Evolutionary conservation across 2,113 vertebrate genomes (phyloP).

Genomic region (Tragelaphus imberbis): DNA sequence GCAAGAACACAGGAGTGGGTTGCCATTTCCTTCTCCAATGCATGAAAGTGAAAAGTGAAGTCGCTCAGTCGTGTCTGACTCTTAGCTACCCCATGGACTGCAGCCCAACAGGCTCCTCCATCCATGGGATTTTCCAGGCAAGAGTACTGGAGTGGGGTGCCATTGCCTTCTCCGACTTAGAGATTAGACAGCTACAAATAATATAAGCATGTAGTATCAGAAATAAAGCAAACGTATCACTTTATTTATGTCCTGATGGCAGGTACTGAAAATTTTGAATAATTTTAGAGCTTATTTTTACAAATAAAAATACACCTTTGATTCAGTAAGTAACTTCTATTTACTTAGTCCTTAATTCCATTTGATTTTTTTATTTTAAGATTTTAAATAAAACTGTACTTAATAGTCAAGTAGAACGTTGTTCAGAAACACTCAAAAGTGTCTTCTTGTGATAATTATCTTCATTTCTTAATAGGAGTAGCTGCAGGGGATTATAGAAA

Average conservation of each 20-base stretch:
- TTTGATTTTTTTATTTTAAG: conserved; percentile 49
- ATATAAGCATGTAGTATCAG: not conserved
- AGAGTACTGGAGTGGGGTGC: too few species aligned
- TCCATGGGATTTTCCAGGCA: too few species aligned
- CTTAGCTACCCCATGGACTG: too few species aligned
- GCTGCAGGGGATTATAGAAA: not conserved
- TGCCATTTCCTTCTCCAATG: too few species aligned
- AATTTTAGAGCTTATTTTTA: conserved; percentile 32
- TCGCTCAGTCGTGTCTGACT: too few species aligned
- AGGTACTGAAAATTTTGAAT: conserved; percentile 12
- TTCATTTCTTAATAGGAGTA: not conserved
- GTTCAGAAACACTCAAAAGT: not conserved
- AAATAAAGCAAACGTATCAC: not conserved
- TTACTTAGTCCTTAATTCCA: conserved; percentile 18
- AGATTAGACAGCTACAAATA: rapidly evolving
- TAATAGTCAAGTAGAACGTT: not conserved
- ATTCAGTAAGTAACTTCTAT: conserved; percentile 30
- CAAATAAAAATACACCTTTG: conserved; percentile 51
- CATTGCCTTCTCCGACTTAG: not conserved
- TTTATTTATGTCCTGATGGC: not conserved
- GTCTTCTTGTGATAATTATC: not conserved
- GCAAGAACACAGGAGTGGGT: too few species aligned
- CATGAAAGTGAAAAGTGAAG: too few species aligned
- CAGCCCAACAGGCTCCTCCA: too few species aligned
- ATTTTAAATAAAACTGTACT: conserved; percentile 5